Evolutionary conservation across 2,888 invertebrate species (phyloP), one percentile per base, ranked within the genome.

Genomic region (Drosophila austrosaltans): DNA sequence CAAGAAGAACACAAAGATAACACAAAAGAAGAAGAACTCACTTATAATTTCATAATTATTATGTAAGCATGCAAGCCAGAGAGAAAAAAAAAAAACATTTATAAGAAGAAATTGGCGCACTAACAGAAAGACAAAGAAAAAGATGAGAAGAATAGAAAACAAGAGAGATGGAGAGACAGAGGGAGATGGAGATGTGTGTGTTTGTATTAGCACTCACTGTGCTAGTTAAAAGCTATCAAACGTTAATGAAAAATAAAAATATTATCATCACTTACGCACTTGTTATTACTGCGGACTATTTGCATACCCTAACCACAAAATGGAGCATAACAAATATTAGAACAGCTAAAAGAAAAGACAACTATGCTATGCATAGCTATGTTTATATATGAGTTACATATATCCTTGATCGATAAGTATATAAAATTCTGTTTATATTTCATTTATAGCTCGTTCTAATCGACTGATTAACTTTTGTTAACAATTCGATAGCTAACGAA

Each of bases 31-130:
- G 48, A 48, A 48, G 48, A 48, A 48, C 22, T 25, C 25, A 48
- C 63, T 82, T 66, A 82, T 82, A 65, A 69, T 72, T 78, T 79
- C 75, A 76, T 85, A 87, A 79, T 85, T 85, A 87, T 85, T 85
- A 85, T 85, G 86, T 85, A 89, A 85, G 84, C 89, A 89, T 88
- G 89, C 89, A 81, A 89, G 66, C 85, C 22, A 20, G 48, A 48
- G 20, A 20, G 10, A 22, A 40, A n/a, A 16, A 42, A 42, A 42
- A 6, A 42, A 16, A 2, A 16, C 16, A 16, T 16, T 16, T 16
- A 16, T 16, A 42, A 42, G 10, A 48, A 48, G 72, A 78, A 87
- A 79, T 82, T 85, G 76, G 86, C 72, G 72, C 74, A 72, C 22
- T 36, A 36, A 36, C 36, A 63, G 58, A 65, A 40, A 32, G 40